phyloP scores from a whole-genome alignment of 2,888 invertebrate species.

The Blomia tropicalis region DNA sequence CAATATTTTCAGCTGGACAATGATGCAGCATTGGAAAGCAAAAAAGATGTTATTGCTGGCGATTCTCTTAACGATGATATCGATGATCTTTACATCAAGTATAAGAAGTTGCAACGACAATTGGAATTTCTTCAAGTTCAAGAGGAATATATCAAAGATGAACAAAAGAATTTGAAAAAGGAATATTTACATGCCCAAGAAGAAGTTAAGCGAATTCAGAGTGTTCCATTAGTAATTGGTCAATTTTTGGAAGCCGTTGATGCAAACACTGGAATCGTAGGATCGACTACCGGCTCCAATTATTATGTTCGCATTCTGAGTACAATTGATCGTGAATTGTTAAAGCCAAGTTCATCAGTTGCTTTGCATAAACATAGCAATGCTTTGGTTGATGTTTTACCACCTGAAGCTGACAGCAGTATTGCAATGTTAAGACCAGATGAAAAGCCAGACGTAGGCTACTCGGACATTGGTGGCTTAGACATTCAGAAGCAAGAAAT shows the following conservation, averaged over 20 bases:
- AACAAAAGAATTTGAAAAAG: constrained; percentile 92
- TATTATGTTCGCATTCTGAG: constrained; percentile 97
- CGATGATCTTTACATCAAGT: constrained; percentile 87
- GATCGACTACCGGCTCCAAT: constrained; percentile 94
- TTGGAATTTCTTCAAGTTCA: constrained; percentile 94
- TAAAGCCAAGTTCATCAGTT: constrained; percentile 95
- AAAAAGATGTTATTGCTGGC: constrained; percentile 28
- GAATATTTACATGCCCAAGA: constrained; percentile 93
- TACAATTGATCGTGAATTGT: constrained; percentile 86
- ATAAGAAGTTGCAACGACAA: constrained; percentile 90
- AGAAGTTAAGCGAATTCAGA: constrained; percentile 76
- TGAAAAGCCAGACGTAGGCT: constrained; percentile 93
- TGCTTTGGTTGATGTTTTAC: constrained; percentile 95
- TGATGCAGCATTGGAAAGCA: constrained; percentile 41
- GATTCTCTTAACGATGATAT: constrained; percentile 44
- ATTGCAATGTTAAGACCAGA: constrained; percentile 96
- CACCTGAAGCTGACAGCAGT: constrained; percentile 96
- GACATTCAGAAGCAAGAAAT: constrained; percentile 99
- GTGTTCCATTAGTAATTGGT: constrained; percentile 94
- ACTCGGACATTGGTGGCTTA: constrained; percentile 96
- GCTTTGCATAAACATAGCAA: constrained; percentile 98
- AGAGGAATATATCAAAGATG: constrained; percentile 98
- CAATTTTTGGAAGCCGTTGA: constrained; percentile 98
- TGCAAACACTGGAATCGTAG: constrained; percentile 97
- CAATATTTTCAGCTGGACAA: constrained; percentile 43